Percentiles rank a stretch among this genome's conserved stretches.
Evolutionary conservation across 1,140 invertebrate species (phyloP).

Genomic region (Ceratina australensis): DNA sequence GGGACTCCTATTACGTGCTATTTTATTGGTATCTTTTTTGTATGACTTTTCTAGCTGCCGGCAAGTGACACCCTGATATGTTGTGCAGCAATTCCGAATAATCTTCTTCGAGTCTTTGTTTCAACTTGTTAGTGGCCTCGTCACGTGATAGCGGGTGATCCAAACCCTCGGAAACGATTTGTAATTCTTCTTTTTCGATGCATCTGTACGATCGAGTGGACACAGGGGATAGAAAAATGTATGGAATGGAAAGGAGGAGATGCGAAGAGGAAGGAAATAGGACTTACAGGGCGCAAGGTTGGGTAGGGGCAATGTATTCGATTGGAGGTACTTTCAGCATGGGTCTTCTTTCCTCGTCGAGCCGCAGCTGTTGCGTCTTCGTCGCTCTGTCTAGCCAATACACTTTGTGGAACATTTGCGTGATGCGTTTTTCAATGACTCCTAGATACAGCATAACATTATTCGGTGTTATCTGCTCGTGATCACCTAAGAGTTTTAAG

Average conservation of each 20-base stretch:
- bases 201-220: constrained; percentile 73
- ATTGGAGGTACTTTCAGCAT: constrained; percentile 67
- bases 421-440: constrained; percentile 84
- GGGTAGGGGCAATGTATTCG: constrained; percentile 68
- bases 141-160: constrained; percentile 73
- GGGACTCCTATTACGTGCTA: neutral
- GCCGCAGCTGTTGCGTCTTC: constrained; percentile 61
- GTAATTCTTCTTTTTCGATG: constrained; percentile 79
- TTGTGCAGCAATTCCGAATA: constrained; percentile 78
- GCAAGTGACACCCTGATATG: constrained; percentile 80
- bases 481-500: constrained; percentile 84
- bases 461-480: constrained; percentile 83
- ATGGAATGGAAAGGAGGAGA: neutral
- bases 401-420: constrained; percentile 79
- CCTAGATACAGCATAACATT: constrained; percentile 88
- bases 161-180: constrained; percentile 77
- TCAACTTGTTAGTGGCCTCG: constrained; percentile 74
- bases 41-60: constrained; percentile 79
- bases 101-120: constrained; percentile 70
- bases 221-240: neutral
- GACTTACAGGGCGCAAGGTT: constrained; percentile 77
- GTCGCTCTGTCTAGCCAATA: constrained; percentile 78
- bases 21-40: constrained; percentile 79
- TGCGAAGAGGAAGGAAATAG: neutral
- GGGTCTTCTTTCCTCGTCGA: constrained; percentile 72